Percentiles rank a stretch among this genome's conserved stretches.
These are phyloP conservation scores for Clangula hyemalis DNA, from an alignment of 2,797 vertebrate species.

Conservation along the genomic window DNA sequence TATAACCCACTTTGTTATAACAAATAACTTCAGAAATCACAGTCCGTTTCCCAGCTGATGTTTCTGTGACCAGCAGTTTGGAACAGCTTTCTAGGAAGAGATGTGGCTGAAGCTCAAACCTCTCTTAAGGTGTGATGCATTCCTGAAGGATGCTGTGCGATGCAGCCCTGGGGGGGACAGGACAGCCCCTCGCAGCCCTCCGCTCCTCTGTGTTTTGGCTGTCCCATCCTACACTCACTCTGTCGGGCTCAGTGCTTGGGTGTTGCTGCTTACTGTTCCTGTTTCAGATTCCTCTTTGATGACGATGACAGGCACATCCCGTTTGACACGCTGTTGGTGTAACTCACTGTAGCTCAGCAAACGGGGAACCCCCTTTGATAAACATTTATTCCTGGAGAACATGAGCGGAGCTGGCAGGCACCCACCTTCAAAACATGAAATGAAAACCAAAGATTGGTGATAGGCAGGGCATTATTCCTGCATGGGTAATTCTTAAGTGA, in stretches of 20 bases:
- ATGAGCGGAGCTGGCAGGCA: not conserved
- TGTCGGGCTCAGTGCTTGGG: not conserved
- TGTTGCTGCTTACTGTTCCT: not conserved
- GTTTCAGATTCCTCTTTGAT: conserved; percentile 15
- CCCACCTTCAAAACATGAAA: conserved; percentile 18
- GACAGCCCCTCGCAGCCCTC: not conserved
- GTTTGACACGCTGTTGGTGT: not conserved
- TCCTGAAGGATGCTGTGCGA: not conserved
- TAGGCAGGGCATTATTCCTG: conserved; percentile 30
- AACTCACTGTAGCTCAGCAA: conserved; percentile 22
- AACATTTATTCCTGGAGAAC: conserved; percentile 32
- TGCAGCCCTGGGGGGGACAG: not conserved
- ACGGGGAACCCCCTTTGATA: conserved; percentile 8
- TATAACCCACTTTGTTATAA: not conserved
- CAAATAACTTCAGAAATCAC: not conserved
- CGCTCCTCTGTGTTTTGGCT: not conserved
- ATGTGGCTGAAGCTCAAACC: not conserved
- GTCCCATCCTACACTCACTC: accelerated
- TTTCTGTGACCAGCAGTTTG: not conserved
- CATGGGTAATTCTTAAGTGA: conserved; percentile 5
- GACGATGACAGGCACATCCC: not conserved
- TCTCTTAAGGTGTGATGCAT: accelerated
- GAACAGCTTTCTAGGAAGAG: not conserved
- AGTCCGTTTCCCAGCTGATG: not conserved
- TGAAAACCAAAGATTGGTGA: conserved; percentile 11